phyloP scores from a whole-genome alignment of 2,888 invertebrate genomes.

The Tipula unca region DNA sequence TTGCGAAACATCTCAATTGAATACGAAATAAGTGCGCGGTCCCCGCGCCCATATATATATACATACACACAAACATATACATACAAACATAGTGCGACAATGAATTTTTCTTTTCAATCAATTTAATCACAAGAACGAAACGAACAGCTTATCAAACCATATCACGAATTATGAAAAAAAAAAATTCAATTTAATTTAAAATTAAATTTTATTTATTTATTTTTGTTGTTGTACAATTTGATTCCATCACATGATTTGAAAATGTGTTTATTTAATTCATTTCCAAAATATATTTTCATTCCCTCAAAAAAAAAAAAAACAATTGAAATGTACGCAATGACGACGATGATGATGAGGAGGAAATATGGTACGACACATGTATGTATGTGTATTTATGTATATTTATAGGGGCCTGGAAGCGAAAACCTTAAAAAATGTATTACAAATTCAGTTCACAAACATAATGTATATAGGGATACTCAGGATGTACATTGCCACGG shows the following conservation, averaged over 20 bases:
- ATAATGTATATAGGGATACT: neutral
- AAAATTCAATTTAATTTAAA: constrained; percentile 1
- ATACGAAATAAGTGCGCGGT: neutral
- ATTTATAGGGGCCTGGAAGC: neutral
- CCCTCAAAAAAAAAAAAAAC: neutral
- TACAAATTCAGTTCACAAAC: neutral
- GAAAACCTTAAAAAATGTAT: neutral
- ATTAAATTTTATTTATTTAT: no score
- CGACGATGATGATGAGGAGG: neutral
- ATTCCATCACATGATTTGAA: neutral
- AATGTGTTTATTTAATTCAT: neutral
- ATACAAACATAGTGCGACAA: neutral
- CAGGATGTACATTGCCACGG: neutral
- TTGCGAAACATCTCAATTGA: neutral
- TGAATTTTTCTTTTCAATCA: neutral
- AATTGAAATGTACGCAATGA: neutral
- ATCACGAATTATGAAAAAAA: neutral
- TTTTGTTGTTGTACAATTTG: neutral
- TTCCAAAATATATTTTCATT: neutral
- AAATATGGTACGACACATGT: neutral
- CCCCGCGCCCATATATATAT: no score
- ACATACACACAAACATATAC: neutral
- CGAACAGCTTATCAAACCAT: neutral
- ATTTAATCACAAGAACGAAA: neutral
- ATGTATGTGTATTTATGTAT: neutral